Evolutionary conservation across 2,888 invertebrate genomes (phyloP).

Genomic region (Xestoiulus laeticollis): DNA sequence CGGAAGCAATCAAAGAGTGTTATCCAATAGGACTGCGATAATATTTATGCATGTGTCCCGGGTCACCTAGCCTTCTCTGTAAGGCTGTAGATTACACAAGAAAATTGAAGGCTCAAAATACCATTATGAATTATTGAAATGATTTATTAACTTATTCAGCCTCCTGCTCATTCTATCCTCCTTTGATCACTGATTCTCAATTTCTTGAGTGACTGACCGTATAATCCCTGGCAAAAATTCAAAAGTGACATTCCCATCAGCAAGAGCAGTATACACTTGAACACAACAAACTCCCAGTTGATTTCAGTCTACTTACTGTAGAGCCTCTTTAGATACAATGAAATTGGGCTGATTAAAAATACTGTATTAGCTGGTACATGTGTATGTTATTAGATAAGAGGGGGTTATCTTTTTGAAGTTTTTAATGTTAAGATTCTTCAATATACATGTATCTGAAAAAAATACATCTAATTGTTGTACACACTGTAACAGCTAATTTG

Average conservation of each 20-base stretch:
- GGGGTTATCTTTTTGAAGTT: too few relatives aligned
- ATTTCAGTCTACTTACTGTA: not conserved
- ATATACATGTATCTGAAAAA: too few relatives aligned
- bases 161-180: not conserved
- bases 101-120: not conserved
- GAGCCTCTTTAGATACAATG: too few relatives aligned
- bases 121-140: constrained; percentile 18
- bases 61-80: not conserved
- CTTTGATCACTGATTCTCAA: not conserved
- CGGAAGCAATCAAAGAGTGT: not conserved
- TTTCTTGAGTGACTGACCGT: not conserved
- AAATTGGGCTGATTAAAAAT: too few relatives aligned
- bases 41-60: not conserved
- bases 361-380: too few relatives aligned
- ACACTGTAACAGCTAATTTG: too few relatives aligned
- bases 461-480: too few relatives aligned
- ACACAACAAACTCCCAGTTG: not conserved
- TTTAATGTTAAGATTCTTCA: too few relatives aligned
- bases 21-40: not conserved
- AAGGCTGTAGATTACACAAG: not conserved
- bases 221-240: not conserved
- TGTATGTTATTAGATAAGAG: too few relatives aligned
- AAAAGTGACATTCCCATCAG: not conserved
- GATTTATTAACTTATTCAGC: not conserved
- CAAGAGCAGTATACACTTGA: not conserved